Conservation (phyloP, 2,888 invertebrate species). For the Agonum fuliginosum region DNA sequence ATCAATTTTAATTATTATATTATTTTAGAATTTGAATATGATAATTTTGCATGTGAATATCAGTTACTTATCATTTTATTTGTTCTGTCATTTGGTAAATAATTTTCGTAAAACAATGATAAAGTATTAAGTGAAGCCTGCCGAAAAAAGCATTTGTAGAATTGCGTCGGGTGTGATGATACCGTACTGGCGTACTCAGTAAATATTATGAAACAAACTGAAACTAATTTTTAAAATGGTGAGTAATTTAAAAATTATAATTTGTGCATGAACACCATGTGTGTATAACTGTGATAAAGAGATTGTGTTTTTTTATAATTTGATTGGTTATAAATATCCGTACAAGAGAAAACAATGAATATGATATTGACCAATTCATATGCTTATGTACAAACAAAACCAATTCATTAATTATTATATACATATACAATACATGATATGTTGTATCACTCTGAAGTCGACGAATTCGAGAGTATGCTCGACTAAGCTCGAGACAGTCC, state of each 20-base stretch:
- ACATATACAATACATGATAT: constrained; percentile 44
- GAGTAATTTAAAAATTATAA: constrained; percentile 51
- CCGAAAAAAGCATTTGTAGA: constrained; percentile 46
- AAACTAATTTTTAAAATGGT: constrained; percentile 56
- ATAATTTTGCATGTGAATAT: constrained; percentile 29
- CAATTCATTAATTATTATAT: constrained; percentile 45
- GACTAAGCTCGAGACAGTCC: constrained; percentile 21
- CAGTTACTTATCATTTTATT: constrained; percentile 12
- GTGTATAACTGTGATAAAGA: constrained; percentile 74
- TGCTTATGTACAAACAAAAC: constrained; percentile 47
- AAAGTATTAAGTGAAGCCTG: constrained; percentile 51
- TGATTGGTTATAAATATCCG: constrained; percentile 47
- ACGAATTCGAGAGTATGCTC: constrained; percentile 36
- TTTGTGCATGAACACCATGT: constrained; percentile 71
- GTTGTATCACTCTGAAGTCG: constrained; percentile 40
- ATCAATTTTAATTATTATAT: constrained; percentile 44
- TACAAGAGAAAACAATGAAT: constrained; percentile 43
- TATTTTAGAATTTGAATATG: constrained; percentile 9
- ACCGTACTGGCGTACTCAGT: constrained; percentile 46
- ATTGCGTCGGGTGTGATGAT: constrained; percentile 37
- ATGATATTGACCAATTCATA: constrained; percentile 49
- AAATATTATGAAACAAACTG: constrained; percentile 49
- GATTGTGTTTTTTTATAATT: constrained; percentile 44
- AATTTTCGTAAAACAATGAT: constrained; percentile 24
- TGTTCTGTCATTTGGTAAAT: constrained; percentile 11